These are phyloP conservation scores for Mellivora capensis DNA, from an alignment of 2,113 vertebrate genomes.

Conservation along the genomic window DNA sequence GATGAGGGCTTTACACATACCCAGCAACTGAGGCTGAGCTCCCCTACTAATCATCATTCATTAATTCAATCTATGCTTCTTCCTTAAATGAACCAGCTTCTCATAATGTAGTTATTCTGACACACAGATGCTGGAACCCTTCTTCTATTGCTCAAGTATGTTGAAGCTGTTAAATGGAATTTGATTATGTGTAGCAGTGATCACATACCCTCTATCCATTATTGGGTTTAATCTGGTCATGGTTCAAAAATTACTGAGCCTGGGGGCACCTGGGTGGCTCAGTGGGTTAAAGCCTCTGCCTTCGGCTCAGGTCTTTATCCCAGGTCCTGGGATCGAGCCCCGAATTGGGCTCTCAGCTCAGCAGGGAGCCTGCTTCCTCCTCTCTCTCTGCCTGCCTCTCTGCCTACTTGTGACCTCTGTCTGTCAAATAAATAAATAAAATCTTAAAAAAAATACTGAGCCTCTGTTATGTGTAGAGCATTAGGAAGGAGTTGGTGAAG, in stretches of 20 bases:
- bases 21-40: constrained; percentile 63
- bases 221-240: constrained; percentile 5
- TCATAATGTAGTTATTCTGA: constrained; percentile 65
- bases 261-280: neutral
- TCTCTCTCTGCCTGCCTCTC: too few species aligned
- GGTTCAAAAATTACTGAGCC: neutral
- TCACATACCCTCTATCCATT: neutral
- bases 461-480: neutral
- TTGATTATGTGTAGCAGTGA: constrained; percentile 43
- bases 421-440: too few species aligned
- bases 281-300: too few species aligned
- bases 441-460: neutral
- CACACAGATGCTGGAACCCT: constrained; percentile 61
- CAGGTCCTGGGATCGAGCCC: too few species aligned
- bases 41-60: constrained; percentile 69
- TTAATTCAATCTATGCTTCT: constrained; percentile 76
- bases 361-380: too few species aligned
- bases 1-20: constrained; percentile 69
- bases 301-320: too few species aligned
- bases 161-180: constrained; percentile 66
- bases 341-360: too few species aligned
- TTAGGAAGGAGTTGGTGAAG: neutral
- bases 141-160: constrained; percentile 62
- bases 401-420: too few species aligned
- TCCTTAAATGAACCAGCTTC: constrained; percentile 73